Evolutionary conservation across 2,113 vertebrate species (phyloP).

Genomic region (Saccopteryx bilineata): DNA sequence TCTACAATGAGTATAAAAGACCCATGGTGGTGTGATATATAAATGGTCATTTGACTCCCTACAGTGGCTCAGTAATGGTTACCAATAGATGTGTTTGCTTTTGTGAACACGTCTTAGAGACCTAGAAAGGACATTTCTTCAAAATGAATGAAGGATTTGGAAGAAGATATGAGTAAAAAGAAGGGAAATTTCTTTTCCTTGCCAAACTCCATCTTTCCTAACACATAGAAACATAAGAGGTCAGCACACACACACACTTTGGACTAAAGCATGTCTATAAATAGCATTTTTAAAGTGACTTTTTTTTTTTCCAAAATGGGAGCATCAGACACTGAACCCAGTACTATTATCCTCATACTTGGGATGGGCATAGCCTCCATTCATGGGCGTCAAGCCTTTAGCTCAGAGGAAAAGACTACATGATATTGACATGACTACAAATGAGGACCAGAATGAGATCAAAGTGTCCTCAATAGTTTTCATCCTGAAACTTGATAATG

Average conservation of each 20-base stretch:
- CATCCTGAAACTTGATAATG: not conserved
- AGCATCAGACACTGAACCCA: not conserved
- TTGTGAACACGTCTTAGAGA: slow-evolving; percentile 43
- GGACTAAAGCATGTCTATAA: not conserved
- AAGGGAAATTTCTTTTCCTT: not conserved
- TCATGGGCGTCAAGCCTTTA: not conserved
- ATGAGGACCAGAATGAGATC: not conserved
- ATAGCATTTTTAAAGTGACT: not conserved
- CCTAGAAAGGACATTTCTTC: slow-evolving; percentile 49
- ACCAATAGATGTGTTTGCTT: slow-evolving; percentile 12
- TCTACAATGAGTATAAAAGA: slow-evolving; percentile 59
- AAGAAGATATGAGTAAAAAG: not conserved
- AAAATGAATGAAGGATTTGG: not conserved
- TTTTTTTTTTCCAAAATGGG: not conserved
- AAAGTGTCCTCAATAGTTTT: not conserved
- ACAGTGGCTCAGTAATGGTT: slow-evolving; percentile 44
- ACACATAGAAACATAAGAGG: not conserved
- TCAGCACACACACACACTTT: not conserved
- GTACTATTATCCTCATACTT: too few species aligned
- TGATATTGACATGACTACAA: not conserved
- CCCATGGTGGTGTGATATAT: not conserved
- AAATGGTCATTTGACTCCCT: slow-evolving; percentile 61
- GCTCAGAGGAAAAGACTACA: not conserved
- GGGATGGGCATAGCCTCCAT: not conserved
- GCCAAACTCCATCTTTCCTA: not conserved